These are phyloP conservation scores for Heliconius hortense DNA, from an alignment of 2,888 invertebrate species.

Conservation along the genomic window DNA sequence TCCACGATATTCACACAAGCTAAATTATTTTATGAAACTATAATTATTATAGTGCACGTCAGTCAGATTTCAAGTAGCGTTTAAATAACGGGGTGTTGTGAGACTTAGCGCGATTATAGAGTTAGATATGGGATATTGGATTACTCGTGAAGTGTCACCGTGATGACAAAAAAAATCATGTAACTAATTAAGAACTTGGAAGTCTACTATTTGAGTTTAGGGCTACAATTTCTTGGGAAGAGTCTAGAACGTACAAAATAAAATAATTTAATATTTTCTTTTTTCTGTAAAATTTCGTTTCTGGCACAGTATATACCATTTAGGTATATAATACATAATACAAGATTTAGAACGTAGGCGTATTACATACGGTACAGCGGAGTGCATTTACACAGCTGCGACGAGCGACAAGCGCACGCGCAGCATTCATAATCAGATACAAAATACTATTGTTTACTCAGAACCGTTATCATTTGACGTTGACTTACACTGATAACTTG, in stretches of 20 bases:
- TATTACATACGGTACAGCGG: not conserved
- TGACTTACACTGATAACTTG: not conserved
- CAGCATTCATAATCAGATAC: not conserved
- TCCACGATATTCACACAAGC: not conserved
- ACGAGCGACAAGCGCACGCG: not conserved
- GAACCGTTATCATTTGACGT: slow-evolving; percentile 8
- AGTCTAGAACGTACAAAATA: no score
- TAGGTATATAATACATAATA: not conserved
- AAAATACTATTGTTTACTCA: slow-evolving; percentile 19
- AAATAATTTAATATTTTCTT: no score
- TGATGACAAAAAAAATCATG: no score
- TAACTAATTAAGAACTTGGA: no score
- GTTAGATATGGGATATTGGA: slow-evolving; percentile 13
- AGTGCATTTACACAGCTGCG: slow-evolving; percentile 6
- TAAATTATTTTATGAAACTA: not conserved
- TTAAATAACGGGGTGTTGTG: slow-evolving; percentile 1
- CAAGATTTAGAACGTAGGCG: not conserved
- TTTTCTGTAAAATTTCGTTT: no score
- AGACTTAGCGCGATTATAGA: slow-evolving; percentile 4
- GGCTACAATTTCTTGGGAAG: no score
- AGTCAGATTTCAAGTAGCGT: not conserved
- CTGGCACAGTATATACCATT: no score
- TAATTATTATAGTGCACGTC: not conserved
- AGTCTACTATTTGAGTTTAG: no score
- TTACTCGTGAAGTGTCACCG: not conserved